A percentile compares a stretch with the other conserved stretches of the same genome.
Conservation (phyloP, 1,140 invertebrate species). For the Caenorhabditis tropicalis region DNA sequence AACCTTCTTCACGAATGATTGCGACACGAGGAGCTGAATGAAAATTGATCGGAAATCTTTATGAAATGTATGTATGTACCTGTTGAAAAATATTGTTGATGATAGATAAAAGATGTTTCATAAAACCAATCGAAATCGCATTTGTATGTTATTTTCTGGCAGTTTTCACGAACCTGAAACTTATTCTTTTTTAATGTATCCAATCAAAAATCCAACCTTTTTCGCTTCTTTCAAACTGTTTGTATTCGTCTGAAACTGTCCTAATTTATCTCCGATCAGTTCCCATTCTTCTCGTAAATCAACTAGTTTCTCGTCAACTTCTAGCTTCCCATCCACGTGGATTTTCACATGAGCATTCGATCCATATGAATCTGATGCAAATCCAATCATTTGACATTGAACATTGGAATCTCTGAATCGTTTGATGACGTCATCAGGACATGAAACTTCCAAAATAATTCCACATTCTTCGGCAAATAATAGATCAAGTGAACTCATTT, state of each 20-base stretch:
- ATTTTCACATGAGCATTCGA: conserved; percentile 78
- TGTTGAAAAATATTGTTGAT: conserved; percentile 35
- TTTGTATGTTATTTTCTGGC: conserved; percentile 72
- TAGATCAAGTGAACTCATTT: not conserved
- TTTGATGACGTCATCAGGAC: conserved; percentile 77
- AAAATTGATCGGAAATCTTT: not conserved
- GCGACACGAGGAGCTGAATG: conserved; percentile 79
- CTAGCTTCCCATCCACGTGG: conserved; percentile 75
- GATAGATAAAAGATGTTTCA: conserved; percentile 72
- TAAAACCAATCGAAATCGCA: conserved; percentile 78
- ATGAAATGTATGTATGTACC: conserved; percentile 19
- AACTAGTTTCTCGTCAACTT: conserved; percentile 78
- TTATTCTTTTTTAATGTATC: not conserved
- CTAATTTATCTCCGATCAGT: conserved; percentile 89
- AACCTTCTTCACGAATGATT: conserved; percentile 93
- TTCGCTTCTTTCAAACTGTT: conserved; percentile 78
- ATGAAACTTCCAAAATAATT: conserved; percentile 84
- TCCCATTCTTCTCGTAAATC: conserved; percentile 86
- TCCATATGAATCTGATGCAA: conserved; percentile 76
- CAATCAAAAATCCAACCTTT: not conserved
- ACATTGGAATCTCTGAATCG: conserved; percentile 75
- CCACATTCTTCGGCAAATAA: conserved; percentile 91
- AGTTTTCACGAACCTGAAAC: not conserved
- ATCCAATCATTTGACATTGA: conserved; percentile 80
- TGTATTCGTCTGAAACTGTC: conserved; percentile 81